Conservation (phyloP, 1,140 invertebrate genomes). For the Sweltsa coloradensis region DNA sequence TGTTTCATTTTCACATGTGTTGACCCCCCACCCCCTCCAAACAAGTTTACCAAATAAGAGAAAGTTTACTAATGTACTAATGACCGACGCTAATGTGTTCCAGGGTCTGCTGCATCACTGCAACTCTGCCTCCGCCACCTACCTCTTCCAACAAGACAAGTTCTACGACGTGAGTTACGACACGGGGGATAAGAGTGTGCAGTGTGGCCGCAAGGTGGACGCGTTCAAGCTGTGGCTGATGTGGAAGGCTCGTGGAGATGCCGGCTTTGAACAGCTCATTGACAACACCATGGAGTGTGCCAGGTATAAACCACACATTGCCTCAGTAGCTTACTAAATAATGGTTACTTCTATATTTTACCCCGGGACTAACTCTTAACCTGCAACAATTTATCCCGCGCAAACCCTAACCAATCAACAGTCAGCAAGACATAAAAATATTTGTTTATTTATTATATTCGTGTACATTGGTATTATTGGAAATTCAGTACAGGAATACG, state of each 20-base stretch:
- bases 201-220: conserved; percentile 88
- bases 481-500: too few species aligned
- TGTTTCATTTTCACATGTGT: conserved; percentile 1
- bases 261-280: conserved; percentile 39
- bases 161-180: conserved; percentile 84
- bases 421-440: too few species aligned
- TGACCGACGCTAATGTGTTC: background rate
- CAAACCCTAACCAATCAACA: too few species aligned
- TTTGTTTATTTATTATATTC: too few species aligned
- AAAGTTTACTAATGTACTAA: background rate
- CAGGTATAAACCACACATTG: too few species aligned
- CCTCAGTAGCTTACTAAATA: too few species aligned
- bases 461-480: too few species aligned
- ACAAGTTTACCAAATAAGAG: too few species aligned
- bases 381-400: too few species aligned
- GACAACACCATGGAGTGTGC: conserved; percentile 50
- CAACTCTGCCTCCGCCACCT: conserved; percentile 67
- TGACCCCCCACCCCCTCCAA: too few species aligned
- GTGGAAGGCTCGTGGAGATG: conserved; percentile 67
- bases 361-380: too few species aligned
- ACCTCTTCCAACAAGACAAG: conserved; percentile 88
- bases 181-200: conserved; percentile 85
- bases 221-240: conserved; percentile 89
- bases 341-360: too few species aligned
- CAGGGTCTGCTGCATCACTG: conserved; percentile 49